A percentile compares a stretch with the other conserved stretches of the same genome.
These are phyloP conservation scores for Ostrea denselamellosa DNA, from an alignment of 1,140 invertebrate species.

Conservation along the genomic window DNA sequence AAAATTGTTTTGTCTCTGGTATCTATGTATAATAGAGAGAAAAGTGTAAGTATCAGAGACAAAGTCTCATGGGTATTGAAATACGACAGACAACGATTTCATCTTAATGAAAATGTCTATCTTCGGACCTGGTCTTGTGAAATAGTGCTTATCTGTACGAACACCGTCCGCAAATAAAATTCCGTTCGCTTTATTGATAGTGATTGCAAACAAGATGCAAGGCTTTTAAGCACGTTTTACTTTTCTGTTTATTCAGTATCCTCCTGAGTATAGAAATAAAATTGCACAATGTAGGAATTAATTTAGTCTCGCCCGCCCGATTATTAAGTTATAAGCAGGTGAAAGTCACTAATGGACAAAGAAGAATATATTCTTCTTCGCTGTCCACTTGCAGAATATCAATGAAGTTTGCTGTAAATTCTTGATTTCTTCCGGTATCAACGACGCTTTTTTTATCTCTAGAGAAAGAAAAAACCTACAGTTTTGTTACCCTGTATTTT, in stretches of 20 bases:
- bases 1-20: background rate
- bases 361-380: background rate
- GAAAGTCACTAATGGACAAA: background rate
- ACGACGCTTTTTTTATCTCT: no score
- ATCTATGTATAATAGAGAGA: slow-evolving; percentile 3
- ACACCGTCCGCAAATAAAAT: slow-evolving; percentile 2
- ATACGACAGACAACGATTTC: background rate
- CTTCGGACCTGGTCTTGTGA: background rate
- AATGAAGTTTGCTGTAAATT: background rate
- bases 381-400: background rate
- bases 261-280: slow-evolving; percentile 5
- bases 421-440: no score
- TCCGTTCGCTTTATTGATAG: slow-evolving; percentile 3
- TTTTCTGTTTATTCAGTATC: slow-evolving; percentile 24
- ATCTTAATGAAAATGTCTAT: slow-evolving; percentile 24
- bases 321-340: slow-evolving; percentile 16
- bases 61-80: background rate
- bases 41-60: background rate
- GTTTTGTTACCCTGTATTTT: no score
- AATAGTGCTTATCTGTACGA: slow-evolving; percentile 24
- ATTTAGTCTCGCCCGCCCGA: background rate
- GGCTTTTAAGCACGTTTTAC: slow-evolving; percentile 26
- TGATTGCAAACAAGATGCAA: slow-evolving; percentile 13
- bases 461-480: no score
- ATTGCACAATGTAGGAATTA: slow-evolving; percentile 9